phyloP scores from a whole-genome alignment of 2,797 vertebrate genomes.

The Ctenochaetus hawaiiensis region DNA sequence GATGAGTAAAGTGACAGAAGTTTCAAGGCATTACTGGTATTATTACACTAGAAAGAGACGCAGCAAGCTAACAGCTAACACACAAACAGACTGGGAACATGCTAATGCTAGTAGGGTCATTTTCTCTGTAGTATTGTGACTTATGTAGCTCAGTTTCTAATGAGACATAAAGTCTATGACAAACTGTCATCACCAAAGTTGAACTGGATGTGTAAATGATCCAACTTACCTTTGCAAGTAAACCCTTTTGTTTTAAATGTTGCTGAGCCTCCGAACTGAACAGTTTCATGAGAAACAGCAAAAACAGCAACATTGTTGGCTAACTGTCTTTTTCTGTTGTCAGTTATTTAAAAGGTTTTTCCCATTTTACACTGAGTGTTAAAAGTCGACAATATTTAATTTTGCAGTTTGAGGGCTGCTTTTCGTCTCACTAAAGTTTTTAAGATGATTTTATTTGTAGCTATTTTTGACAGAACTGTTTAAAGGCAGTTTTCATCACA shows the following conservation, averaged over 20 bases:
- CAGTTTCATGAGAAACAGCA: not conserved
- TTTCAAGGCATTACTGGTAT: not conserved
- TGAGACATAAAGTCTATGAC: no score
- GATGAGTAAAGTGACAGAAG: not conserved
- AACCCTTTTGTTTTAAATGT: not conserved
- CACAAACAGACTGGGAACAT: not conserved
- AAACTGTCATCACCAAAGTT: no score
- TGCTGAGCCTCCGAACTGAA: not conserved
- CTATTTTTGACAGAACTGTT: not conserved
- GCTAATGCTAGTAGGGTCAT: not conserved
- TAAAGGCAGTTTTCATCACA: not conserved
- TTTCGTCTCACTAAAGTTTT: slow-evolving; percentile 1
- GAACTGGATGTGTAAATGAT: no score
- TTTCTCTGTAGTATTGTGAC: not conserved
- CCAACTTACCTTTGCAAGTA: no score
- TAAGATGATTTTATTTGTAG: not conserved
- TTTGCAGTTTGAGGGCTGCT: not conserved
- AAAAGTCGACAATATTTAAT: not conserved
- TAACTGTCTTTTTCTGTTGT: not conserved
- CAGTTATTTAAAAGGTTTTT: not conserved
- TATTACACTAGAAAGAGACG: not conserved
- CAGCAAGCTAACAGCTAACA: not conserved
- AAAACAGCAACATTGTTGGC: not conserved
- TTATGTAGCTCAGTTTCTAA: not conserved
- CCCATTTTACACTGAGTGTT: slow-evolving; percentile 4